Conservation (phyloP, 2,797 vertebrate genomes). For the Lagocephalus sceleratus region DNA sequence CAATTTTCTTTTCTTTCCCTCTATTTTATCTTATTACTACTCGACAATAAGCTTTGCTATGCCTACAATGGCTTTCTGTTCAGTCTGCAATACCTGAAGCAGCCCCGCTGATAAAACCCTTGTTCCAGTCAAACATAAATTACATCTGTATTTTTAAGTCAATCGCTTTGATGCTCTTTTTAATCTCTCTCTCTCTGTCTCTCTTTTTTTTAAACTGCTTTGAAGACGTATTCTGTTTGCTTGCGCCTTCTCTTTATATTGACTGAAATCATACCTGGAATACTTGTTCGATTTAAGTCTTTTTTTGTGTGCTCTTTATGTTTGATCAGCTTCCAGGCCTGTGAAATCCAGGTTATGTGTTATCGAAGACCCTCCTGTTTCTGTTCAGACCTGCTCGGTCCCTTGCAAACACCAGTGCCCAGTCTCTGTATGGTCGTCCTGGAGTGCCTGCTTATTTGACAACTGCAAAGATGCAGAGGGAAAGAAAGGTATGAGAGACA, state of each 20-base stretch:
- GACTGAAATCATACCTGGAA: background rate
- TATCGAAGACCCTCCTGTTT: constrained; percentile 72
- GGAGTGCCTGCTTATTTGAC: constrained; percentile 86
- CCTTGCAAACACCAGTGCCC: constrained; percentile 80
- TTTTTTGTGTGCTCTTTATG: constrained; percentile 21
- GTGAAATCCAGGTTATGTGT: constrained; percentile 80
- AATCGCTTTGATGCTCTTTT: background rate
- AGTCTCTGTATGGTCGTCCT: constrained; percentile 85
- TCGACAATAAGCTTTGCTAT: constrained; percentile 1
- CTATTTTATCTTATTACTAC: constrained; percentile 5
- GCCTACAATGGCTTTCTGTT: background rate
- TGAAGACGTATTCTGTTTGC: constrained; percentile 7
- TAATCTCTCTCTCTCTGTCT: too few species aligned
- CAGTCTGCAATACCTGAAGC: constrained; percentile 3
- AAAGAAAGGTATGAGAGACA: constrained; percentile 80
- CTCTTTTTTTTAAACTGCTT: background rate
- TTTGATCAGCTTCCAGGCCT: constrained; percentile 82
- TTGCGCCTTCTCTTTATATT: background rate
- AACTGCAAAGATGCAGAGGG: constrained; percentile 84
- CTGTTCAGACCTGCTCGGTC: constrained; percentile 82
- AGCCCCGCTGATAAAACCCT: background rate
- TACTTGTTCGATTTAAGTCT: constrained; percentile 7
- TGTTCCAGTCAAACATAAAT: constrained; percentile 3
- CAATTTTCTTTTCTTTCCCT: constrained; percentile 16
- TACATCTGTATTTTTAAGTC: constrained; percentile 13